Conservation (phyloP, 2,797 vertebrate genomes). For the Melanotaenia maccullochi region DNA sequence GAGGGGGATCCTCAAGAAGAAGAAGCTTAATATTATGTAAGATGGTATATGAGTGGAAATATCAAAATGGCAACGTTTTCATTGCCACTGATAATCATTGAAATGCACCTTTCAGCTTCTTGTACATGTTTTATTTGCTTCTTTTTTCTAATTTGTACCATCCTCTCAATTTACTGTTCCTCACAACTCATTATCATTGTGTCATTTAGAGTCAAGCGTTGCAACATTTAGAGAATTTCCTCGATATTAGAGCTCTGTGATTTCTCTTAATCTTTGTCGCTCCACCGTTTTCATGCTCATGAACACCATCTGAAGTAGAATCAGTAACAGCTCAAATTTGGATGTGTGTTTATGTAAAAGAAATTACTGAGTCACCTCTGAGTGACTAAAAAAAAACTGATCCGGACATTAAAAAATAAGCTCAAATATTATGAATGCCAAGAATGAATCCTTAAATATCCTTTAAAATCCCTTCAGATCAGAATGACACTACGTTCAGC, state of each 20-base stretch:
- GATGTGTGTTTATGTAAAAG: neutral
- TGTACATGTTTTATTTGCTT: too few species aligned
- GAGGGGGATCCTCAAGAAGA: neutral
- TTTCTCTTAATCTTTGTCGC: too few species aligned
- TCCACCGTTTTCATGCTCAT: too few species aligned
- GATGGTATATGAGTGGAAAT: neutral
- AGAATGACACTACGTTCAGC: constrained; percentile 42
- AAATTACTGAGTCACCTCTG: neutral
- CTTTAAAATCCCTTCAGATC: constrained; percentile 14
- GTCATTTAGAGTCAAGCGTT: too few species aligned
- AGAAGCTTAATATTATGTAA: neutral
- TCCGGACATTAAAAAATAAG: neutral
- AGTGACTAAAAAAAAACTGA: neutral
- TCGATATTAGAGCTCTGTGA: too few species aligned
- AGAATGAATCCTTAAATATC: constrained; percentile 23
- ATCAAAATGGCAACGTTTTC: neutral
- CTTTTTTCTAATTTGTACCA: too few species aligned
- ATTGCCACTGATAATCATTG: neutral
- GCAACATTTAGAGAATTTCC: too few species aligned
- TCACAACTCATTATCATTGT: too few species aligned
- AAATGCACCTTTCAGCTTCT: too few species aligned
- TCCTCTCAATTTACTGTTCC: too few species aligned
- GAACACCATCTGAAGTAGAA: neutral
- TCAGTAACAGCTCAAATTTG: neutral
- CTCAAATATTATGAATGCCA: neutral